phyloP scores from a whole-genome alignment of 2,888 invertebrate species.

The Nomada flava region DNA sequence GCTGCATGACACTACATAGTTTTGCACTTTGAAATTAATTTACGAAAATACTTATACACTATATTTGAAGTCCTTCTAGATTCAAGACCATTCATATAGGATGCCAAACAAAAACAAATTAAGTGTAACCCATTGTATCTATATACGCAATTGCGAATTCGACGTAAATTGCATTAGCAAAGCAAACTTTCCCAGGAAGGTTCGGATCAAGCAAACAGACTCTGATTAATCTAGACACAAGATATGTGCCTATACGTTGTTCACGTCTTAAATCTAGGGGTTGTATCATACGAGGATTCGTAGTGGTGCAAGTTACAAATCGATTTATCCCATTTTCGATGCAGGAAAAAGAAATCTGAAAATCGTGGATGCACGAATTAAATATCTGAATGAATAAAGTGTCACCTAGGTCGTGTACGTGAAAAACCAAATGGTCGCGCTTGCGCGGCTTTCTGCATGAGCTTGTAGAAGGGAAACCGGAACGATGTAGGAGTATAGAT shows the following conservation, averaged over 20 bases:
- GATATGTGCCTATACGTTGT: too few relatives aligned
- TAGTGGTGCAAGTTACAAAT: not conserved
- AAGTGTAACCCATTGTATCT: not conserved
- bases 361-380: not conserved
- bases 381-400: conserved; percentile 69
- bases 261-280: too few relatives aligned
- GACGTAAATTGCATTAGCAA: not conserved
- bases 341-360: not conserved
- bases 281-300: too few relatives aligned
- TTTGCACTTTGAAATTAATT: not conserved
- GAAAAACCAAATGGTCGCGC: conserved; percentile 43
- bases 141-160: not conserved
- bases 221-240: not conserved
- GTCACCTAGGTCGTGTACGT: conserved; percentile 57
- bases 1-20: not conserved
- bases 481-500: conserved; percentile 80
- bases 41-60: not conserved
- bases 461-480: conserved; percentile 67
- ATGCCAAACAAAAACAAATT: too few relatives aligned
- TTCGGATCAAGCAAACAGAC: not conserved
- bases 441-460: conserved; percentile 69
- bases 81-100: too few relatives aligned
- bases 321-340: not conserved
- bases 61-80: not conserved
- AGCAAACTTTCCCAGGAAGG: conserved; percentile 2